Evolutionary conservation across 2,113 vertebrate genomes (phyloP).

Genomic region (Silurus asotus): DNA sequence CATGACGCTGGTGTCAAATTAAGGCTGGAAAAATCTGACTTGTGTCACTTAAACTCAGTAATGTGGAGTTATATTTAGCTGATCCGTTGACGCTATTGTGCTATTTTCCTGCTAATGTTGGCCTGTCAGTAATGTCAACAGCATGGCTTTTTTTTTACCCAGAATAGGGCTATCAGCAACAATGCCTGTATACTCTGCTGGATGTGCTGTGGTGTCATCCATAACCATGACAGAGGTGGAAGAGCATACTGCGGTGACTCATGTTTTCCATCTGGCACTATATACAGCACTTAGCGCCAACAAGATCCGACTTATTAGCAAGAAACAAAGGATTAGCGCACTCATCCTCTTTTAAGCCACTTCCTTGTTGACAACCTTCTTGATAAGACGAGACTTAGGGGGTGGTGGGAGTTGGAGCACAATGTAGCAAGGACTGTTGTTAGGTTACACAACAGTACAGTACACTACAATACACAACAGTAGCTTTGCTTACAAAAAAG

Average conservation of each 20-base stretch:
- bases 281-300: not conserved
- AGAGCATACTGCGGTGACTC: not conserved
- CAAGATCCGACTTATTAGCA: not conserved
- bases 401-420: not conserved
- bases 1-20: not conserved
- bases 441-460: not conserved
- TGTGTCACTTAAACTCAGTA: not conserved
- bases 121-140: not conserved
- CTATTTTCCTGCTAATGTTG: not conserved
- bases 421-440: not conserved
- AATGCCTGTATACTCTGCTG: not conserved
- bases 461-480: too few relatives aligned
- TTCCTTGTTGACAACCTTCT: not conserved
- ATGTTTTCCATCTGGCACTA: not conserved
- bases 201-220: not conserved
- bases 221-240: not conserved
- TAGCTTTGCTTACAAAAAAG: too few relatives aligned
- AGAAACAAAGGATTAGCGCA: not conserved
- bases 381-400: not conserved
- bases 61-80: not conserved
- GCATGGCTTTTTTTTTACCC: not conserved
- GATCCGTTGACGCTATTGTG: not conserved
- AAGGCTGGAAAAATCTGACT: not conserved
- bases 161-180: not conserved
- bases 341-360: not conserved